Base-by-base conservation (phyloP, 2,888 invertebrate species). In the Protophormia terraenovae region DNA sequence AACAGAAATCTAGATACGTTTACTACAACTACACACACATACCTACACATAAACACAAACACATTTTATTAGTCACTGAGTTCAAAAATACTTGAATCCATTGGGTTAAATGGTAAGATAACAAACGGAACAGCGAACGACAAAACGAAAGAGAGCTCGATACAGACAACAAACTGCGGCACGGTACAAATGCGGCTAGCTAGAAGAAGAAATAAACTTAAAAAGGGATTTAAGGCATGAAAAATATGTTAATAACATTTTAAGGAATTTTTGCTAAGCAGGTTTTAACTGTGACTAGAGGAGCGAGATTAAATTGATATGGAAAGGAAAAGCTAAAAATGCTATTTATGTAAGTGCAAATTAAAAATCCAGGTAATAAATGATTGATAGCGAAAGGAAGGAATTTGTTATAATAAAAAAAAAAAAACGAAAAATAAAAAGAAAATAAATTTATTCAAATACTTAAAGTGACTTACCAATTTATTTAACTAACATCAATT, bases 231-330 rank as follows among this genome's bases (percentile, higher is more conserved):
- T 32, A 62, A 41, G 50, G 27, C 35, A 75, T 55, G 53, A 55
- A 32, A 76, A 76, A 55, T 76, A 76, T 76, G 41, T 66, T 76
- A 76, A 76, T 66, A 32, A 55, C 14, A 55, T 66, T 76, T 10
- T 41, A n/a, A 22, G 24, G 16, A 32, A 35, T 29, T 72, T 29
- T 27, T 16, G 50, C 24, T 35, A 53, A 12, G 12, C n/a, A 24
- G 12, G 16, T 5, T 35, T 60, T 35, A 19, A 32, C 27, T 29
- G 8, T 7, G 29, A 16, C 50, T 50, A 71, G 16, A 41, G n/a
- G n/a, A n/a, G n/a, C n/a, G n/a, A n/a, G n/a, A 4, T 2, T 7
- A 5, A 41, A 16, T 16, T 41, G 12, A 24, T 24, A 41, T 50
- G 69, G 6, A 41, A 72, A 22, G n/a, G 1, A 29, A 67, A 47